A percentile compares a stretch with the other conserved stretches of the same genome.
Conservation (phyloP, 1,140 invertebrate genomes). For the Neodiprion virginianus region DNA sequence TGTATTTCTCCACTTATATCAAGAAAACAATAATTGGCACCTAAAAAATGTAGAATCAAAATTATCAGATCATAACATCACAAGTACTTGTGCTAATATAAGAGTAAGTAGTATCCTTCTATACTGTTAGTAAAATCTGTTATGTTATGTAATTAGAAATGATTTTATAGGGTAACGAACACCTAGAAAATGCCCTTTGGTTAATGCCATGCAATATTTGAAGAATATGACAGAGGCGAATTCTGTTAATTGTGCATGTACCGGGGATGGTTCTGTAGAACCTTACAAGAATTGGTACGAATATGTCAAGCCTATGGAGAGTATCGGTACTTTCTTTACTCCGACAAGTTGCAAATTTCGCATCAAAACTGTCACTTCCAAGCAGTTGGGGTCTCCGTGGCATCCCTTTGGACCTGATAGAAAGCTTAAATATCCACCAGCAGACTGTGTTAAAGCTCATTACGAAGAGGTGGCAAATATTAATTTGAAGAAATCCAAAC, state of each 20-base stretch:
- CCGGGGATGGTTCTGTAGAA: background rate
- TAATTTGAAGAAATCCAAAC: background rate
- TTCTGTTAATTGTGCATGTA: background rate
- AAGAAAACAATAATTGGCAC: background rate
- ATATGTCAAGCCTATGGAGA: slow-evolving; percentile 70
- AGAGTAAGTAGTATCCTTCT: too few species aligned
- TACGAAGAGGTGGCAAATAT: slow-evolving; percentile 34
- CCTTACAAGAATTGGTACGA: slow-evolving; percentile 63
- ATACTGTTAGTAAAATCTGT: too few species aligned
- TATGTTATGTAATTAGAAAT: too few species aligned
- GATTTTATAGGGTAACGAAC: too few species aligned
- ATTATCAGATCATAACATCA: too few species aligned
- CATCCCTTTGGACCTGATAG: slow-evolving; percentile 50
- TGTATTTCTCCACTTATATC: background rate
- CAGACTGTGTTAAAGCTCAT: slow-evolving; percentile 42
- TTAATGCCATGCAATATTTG: background rate
- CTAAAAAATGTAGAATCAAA: too few species aligned
- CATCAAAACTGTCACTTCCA: slow-evolving; percentile 59
- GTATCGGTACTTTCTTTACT: slow-evolving; percentile 68
- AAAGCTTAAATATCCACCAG: slow-evolving; percentile 58
- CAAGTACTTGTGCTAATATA: too few species aligned
- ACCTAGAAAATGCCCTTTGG: too few species aligned
- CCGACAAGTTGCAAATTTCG: slow-evolving; percentile 63
- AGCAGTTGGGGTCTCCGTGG: slow-evolving; percentile 46
- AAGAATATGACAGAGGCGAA: background rate